A percentile compares a stretch with the other conserved stretches of the same genome.
Evolutionary conservation across 2,888 invertebrate genomes (phyloP).

Genomic region (Gymnoscelis rufifasciata): DNA sequence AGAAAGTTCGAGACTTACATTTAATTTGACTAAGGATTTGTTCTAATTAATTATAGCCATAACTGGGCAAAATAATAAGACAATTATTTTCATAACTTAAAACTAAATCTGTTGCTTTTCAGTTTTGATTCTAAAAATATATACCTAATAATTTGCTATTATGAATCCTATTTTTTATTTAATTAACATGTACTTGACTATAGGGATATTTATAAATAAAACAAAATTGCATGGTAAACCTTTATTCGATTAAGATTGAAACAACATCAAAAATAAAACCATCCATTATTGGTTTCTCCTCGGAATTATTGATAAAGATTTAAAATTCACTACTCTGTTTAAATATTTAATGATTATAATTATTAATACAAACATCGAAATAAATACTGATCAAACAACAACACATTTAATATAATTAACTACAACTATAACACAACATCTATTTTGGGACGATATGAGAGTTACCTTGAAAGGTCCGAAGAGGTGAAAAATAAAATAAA

Average conservation of each 20-base stretch:
- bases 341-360: conserved; percentile 51
- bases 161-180: no score
- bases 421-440: conserved; percentile 64
- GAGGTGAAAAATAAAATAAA: conserved; percentile 32
- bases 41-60: no score
- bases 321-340: conserved; percentile 55
- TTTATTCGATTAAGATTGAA: conserved; percentile 62
- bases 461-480: conserved; percentile 45
- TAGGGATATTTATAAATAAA: conserved; percentile 25
- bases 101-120: no score
- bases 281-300: conserved; percentile 46
- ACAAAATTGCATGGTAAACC: conserved; percentile 36
- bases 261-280: conserved; percentile 64
- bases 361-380: conserved; percentile 52
- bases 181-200: no score
- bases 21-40: no score
- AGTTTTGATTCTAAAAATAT: no score
- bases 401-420: conserved; percentile 58
- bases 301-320: conserved; percentile 52
- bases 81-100: no score
- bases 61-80: no score
- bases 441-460: conserved; percentile 50
- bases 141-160: no score
- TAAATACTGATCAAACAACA: conserved; percentile 70
- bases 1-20: no score